A percentile compares a stretch with the other conserved stretches of the same genome.
Conservation (phyloP, 2,888 invertebrate genomes). For the Capitulum mitella region DNA sequence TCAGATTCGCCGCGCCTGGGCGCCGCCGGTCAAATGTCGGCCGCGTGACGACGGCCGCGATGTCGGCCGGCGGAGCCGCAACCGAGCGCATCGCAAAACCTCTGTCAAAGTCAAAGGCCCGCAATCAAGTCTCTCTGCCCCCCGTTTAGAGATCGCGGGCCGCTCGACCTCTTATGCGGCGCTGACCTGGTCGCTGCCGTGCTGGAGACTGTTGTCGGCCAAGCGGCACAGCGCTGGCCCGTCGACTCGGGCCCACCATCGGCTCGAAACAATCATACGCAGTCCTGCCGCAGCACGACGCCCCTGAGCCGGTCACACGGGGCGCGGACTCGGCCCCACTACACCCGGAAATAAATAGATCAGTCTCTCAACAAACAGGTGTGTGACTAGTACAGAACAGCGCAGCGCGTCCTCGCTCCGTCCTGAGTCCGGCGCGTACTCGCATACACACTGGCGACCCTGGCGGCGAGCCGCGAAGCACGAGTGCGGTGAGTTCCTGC, state of each 20-base stretch:
- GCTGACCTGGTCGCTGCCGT: neutral
- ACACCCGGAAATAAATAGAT: constrained; percentile 3
- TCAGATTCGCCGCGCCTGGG: too few species aligned
- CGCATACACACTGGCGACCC: neutral
- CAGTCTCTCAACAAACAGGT: neutral
- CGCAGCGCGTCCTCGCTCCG: neutral
- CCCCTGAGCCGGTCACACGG: neutral
- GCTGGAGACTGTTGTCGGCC: neutral
- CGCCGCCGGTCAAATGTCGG: too few species aligned
- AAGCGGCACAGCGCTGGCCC: too few species aligned
- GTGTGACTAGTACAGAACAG: neutral
- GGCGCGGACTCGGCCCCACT: neutral
- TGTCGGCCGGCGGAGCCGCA: too few species aligned
- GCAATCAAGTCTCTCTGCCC: neutral
- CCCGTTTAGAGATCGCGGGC: neutral
- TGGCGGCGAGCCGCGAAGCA: neutral
- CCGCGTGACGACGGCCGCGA: too few species aligned
- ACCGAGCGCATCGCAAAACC: too few species aligned
- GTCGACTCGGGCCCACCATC: too few species aligned
- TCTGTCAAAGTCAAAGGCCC: too few species aligned
- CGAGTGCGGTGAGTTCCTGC: too few species aligned
- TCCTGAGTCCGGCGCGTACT: neutral
- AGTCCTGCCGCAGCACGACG: neutral
- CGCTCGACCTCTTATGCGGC: neutral
- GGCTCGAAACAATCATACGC: too few species aligned